These are phyloP conservation scores for Pterocles orientalis DNA, from an alignment of 2,113 vertebrate species.

Conservation along the genomic window DNA sequence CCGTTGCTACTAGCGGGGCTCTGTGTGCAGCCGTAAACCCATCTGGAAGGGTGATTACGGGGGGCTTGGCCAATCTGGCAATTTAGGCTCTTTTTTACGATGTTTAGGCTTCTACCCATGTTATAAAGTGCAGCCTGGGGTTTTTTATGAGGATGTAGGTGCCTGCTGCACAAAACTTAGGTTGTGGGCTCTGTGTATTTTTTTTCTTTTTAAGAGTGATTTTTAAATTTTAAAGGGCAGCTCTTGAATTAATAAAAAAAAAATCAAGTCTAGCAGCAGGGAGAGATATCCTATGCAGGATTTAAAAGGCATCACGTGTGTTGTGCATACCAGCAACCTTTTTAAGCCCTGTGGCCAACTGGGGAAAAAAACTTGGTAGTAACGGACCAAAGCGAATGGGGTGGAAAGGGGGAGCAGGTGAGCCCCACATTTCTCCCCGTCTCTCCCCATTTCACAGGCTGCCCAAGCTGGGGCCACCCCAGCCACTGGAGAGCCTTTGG, in stretches of 20 bases:
- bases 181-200: not conserved
- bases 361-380: not conserved
- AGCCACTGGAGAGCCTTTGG: fast-evolving
- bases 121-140: constrained; percentile 4
- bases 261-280: not conserved
- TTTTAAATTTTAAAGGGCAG: constrained; percentile 30
- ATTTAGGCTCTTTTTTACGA: constrained; percentile 11
- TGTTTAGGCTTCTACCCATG: constrained; percentile 31
- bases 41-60: constrained; percentile 66
- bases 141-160: constrained; percentile 51
- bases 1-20: not conserved
- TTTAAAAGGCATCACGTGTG: constrained; percentile 21
- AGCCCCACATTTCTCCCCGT: not conserved
- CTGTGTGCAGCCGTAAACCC: not conserved
- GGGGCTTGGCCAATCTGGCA: constrained; percentile 41
- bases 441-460: not conserved
- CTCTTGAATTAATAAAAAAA: not conserved
- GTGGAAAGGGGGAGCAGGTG: not conserved
- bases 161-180: constrained; percentile 9
- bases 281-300: not conserved
- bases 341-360: constrained; percentile 8
- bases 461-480: not conserved
- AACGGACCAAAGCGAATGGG: not conserved
- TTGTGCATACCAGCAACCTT: not conserved
- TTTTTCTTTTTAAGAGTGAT: not conserved